Evolutionary conservation across 2,113 vertebrate species (phyloP), one percentile per base, ranked within the genome.

Genomic region (Pionites leucogaster): DNA sequence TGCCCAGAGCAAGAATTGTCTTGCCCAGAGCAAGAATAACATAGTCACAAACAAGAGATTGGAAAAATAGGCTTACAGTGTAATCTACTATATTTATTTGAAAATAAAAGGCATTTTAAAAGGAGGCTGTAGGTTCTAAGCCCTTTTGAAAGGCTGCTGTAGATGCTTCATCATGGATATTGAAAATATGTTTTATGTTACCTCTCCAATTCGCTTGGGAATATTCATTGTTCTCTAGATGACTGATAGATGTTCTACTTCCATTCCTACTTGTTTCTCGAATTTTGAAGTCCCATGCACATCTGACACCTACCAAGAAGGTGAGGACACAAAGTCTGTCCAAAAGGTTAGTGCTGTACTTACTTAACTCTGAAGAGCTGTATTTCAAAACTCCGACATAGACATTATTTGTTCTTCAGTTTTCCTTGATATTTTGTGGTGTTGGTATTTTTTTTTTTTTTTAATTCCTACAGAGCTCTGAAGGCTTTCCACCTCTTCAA

Each of bases 381-480:
- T 50, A 17, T 62, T 86, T 16, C 6, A 1, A 6, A 82, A 35
- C 14, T 71, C 23, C 82, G 37, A 24, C 0, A 0, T 20, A 50
- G 23, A 22, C 9, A 55, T 85, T 53, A 9, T 25, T 90, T 69
- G 28, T 57, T 82, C 41, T 42, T 81, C 68, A 55, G 29, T 74
- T 27, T 76, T 50, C 47, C 18, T 55, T 93, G 39, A 7, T 60
- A 6, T 17, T 88, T 70, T 69, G 3, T 74, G 9, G 0, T 57
- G 6, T 69, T 88, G 27, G 1, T 23, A 17, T 27, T 6, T 1
- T 1, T 9, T 68, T 17, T 68, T 17, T 39, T 80, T 80, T 82
- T 47, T 35, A 72, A 87, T 91, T 85, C 17, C 92, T 97, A 37
- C 92, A 98, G 98, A 95, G 5, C 86, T 95, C 87, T 96, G 96